Evolutionary conservation across 2,113 vertebrate genomes (phyloP).

Genomic region (Psilopogon haemacephalus): DNA sequence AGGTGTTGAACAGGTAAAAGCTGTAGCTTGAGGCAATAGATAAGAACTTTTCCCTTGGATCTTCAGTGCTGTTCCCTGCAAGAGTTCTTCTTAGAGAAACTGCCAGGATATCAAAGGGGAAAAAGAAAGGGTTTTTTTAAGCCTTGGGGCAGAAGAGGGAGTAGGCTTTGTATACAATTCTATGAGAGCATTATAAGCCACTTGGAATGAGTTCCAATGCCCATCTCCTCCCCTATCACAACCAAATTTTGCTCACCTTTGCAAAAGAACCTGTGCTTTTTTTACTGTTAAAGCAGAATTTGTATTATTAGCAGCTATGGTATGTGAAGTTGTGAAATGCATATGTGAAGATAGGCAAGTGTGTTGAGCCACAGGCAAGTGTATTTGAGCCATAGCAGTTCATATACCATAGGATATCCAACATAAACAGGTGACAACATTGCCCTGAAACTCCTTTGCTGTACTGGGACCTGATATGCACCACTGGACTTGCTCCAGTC

Average conservation of each 20-base stretch:
- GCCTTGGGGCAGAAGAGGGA: background rate
- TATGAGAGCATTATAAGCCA: background rate
- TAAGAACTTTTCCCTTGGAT: constrained; percentile 37
- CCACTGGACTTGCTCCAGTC: background rate
- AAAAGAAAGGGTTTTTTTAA: background rate
- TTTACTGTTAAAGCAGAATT: background rate
- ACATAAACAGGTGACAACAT: background rate
- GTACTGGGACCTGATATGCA: background rate
- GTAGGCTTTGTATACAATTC: background rate
- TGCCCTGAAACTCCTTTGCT: background rate
- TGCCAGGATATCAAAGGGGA: constrained; percentile 28
- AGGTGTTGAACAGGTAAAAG: constrained; percentile 37
- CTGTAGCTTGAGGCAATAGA: background rate
- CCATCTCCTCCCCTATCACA: background rate
- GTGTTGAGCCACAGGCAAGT: background rate
- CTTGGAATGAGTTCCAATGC: background rate
- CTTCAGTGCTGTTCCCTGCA: background rate
- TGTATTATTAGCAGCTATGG: background rate
- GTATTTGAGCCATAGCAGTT: background rate
- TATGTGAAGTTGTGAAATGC: background rate
- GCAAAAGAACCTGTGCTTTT: background rate
- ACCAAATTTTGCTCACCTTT: constrained; percentile 4
- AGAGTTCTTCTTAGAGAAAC: background rate
- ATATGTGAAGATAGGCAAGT: background rate
- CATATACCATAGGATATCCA: background rate